phyloP scores from a whole-genome alignment of 1,140 invertebrate genomes.

The Scaptomyza hsui region DNA sequence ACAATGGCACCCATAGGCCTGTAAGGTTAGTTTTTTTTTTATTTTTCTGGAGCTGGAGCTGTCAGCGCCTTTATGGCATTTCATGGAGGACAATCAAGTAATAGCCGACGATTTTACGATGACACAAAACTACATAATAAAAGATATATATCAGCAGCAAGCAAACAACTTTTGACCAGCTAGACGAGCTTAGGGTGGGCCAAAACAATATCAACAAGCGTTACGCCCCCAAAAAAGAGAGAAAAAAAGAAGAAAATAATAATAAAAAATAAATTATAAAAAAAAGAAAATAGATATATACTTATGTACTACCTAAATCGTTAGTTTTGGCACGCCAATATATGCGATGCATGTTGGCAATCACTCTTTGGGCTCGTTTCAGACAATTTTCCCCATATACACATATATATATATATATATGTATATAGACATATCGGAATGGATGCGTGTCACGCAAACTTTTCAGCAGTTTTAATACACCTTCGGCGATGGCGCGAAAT shows the following conservation, averaged over 20 bases:
- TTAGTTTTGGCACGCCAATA: constrained; percentile 65
- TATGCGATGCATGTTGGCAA: constrained; percentile 70
- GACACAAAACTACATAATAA: constrained; percentile 80
- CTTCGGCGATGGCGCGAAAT: constrained; percentile 43
- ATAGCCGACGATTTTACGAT: constrained; percentile 78
- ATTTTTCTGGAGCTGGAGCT: constrained; percentile 9
- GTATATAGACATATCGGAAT: constrained; percentile 34
- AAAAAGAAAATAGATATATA: constrained; percentile 15
- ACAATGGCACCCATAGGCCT: constrained; percentile 65
- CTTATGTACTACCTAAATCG: constrained; percentile 57
- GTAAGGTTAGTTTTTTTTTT: too few species aligned
- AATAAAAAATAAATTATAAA: constrained; percentile 3
- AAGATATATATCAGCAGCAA: constrained; percentile 71
- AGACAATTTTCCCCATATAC: constrained; percentile 55
- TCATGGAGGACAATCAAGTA: constrained; percentile 79
- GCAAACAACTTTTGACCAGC: constrained; percentile 21
- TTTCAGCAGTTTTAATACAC: constrained; percentile 3
- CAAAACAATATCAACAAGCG: constrained; percentile 56
- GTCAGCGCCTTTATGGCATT: constrained; percentile 71
- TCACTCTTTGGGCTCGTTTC: constrained; percentile 56
- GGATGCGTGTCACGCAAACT: constrained; percentile 58
- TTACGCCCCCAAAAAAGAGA: constrained; percentile 12
- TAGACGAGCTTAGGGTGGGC: background rate
- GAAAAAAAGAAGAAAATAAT: too few species aligned
- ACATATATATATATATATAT: background rate